Percentiles rank a stretch among this genome's conserved stretches.
Evolutionary conservation across 2,797 vertebrate species (phyloP).

Genomic region (Ceryle rudis): DNA sequence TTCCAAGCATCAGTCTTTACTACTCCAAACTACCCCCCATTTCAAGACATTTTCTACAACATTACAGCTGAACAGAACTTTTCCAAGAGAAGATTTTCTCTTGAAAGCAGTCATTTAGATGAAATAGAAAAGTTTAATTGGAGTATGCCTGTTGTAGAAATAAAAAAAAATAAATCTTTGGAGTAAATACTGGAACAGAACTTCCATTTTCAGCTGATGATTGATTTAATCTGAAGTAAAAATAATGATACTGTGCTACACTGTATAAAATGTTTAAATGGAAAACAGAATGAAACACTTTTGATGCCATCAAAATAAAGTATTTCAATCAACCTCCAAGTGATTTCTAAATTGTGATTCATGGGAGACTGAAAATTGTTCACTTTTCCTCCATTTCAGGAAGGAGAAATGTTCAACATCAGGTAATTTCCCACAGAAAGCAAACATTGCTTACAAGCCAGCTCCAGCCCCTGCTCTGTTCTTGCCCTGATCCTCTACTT

Average conservation of each 20-base stretch:
- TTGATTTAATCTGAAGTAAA: conserved; percentile 24
- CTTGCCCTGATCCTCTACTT: neutral
- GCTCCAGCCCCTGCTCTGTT: neutral
- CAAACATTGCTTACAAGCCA: neutral
- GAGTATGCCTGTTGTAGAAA: neutral
- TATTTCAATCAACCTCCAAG: neutral
- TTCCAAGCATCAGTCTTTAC: neutral
- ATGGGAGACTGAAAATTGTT: conserved; percentile 2
- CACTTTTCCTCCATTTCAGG: neutral
- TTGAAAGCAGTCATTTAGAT: neutral
- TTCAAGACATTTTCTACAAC: neutral
- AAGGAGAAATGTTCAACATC: neutral
- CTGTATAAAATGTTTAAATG: neutral
- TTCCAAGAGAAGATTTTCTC: neutral
- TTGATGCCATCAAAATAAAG: conserved; percentile 1
- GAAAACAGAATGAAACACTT: conserved; percentile 9
- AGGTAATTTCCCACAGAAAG: neutral
- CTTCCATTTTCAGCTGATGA: neutral
- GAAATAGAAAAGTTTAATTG: neutral
- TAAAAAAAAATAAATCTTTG: neutral
- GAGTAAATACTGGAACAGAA: neutral
- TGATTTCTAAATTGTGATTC: neutral
- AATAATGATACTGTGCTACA: neutral
- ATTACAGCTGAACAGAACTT: neutral
- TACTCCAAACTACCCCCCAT: neutral